Evolutionary conservation across 2,113 vertebrate species (phyloP).

Genomic region (zebrafish (Danio rerio)): GRCz12tu NC_133188.1:38645501-38646000

Average conservation of each 20-base stretch:
- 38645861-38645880: conserved; percentile 40
- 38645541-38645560: not conserved
- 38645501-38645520: not conserved
- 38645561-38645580: not conserved
- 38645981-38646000: not conserved
- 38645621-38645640: conserved; percentile 50
- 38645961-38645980: conserved; percentile 13
- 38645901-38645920: conserved; percentile 23
- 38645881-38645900: conserved; percentile 42
- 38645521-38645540: conserved; percentile 13
- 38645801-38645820: conserved; percentile 9
- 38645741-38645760: conserved; percentile 78
- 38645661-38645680: conserved; percentile 71
- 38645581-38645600: conserved; percentile 14
- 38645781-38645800: conserved; percentile 67
- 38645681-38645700: conserved; percentile 67
- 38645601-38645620: conserved; percentile 53
- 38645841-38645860: conserved; percentile 54
- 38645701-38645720: conserved; percentile 76
- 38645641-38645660: conserved; percentile 65
- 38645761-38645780: conserved; percentile 72
- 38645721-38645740: conserved; percentile 71
- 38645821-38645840: conserved; percentile 35
- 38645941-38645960: not conserved
- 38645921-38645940: not conserved